Conservation (phyloP, 2,113 vertebrate species). For the Prolemur simus region DNA sequence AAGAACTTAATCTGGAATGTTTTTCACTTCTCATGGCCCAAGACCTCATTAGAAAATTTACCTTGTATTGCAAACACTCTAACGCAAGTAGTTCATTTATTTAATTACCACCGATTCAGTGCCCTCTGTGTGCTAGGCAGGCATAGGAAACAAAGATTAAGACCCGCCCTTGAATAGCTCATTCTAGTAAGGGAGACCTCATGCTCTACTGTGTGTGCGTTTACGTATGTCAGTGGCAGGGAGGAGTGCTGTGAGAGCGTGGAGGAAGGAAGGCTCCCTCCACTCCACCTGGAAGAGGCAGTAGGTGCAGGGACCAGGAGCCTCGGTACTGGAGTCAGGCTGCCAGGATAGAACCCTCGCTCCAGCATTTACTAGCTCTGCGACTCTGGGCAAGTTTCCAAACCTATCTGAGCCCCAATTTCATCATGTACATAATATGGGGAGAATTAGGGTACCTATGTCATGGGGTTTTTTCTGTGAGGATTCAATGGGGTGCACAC, state of each 20-base stretch:
- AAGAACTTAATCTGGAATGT: neutral
- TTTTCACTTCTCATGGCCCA: neutral
- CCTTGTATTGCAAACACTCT: neutral
- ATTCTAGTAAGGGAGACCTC: neutral
- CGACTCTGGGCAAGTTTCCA: neutral
- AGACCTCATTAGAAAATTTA: neutral
- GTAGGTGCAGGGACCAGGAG: no score
- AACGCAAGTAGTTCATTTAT: neutral
- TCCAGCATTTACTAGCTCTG: neutral
- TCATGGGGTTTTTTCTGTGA: neutral
- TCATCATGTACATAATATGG: neutral
- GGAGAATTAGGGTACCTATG: neutral
- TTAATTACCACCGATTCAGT: neutral
- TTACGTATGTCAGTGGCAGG: neutral
- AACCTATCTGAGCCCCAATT: neutral
- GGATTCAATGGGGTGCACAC: neutral
- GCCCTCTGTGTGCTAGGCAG: neutral
- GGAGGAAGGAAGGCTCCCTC: neutral
- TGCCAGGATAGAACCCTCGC: neutral
- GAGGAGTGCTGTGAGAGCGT: neutral
- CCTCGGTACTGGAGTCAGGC: neutral
- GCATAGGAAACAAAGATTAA: neutral
- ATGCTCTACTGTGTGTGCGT: accelerated
- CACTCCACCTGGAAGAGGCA: neutral
- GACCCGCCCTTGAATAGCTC: neutral